Evolutionary conservation across 2,888 invertebrate species (phyloP).

Genomic region (Hirtodrosophila alboralis): DNA sequence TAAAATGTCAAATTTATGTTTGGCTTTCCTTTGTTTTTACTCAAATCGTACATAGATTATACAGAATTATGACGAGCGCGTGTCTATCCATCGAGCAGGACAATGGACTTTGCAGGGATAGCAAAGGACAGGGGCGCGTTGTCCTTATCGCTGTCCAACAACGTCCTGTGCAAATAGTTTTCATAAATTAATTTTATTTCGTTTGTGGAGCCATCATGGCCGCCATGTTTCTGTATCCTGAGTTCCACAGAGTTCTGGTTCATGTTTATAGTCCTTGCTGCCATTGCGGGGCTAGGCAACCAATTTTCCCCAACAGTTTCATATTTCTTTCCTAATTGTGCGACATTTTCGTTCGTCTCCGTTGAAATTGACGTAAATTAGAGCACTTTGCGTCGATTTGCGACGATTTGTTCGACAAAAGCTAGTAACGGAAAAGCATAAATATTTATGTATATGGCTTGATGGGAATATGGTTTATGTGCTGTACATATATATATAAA

Average conservation of each 20-base stretch:
- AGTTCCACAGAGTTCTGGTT: background rate
- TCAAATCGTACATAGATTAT: slow-evolving; percentile 81
- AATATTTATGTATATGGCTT: slow-evolving; percentile 68
- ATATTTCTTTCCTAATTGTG: slow-evolving; percentile 76
- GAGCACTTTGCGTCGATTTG: slow-evolving; percentile 76
- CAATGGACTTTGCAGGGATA: slow-evolving; percentile 46
- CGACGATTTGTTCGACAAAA: slow-evolving; percentile 63
- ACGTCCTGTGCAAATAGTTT: slow-evolving; percentile 75
- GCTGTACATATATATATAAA: slow-evolving; percentile 1
- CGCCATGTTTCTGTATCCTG: slow-evolving; percentile 38
- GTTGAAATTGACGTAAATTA: slow-evolving; percentile 74
- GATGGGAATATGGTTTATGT: slow-evolving; percentile 43
- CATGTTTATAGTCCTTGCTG: background rate
- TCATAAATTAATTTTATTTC: slow-evolving; percentile 81
- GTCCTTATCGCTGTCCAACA: slow-evolving; percentile 44
- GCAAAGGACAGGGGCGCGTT: background rate
- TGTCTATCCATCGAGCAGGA: slow-evolving; percentile 78
- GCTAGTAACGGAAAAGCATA: slow-evolving; percentile 64
- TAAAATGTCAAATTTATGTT: slow-evolving; percentile 81
- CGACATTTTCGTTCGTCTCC: slow-evolving; percentile 61
- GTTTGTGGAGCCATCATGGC: slow-evolving; percentile 59
- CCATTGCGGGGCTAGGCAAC: slow-evolving; percentile 16
- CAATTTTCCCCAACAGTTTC: slow-evolving; percentile 57
- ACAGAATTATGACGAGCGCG: slow-evolving; percentile 79
- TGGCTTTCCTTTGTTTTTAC: slow-evolving; percentile 76